These are phyloP conservation scores for Mantis religiosa DNA, from an alignment of 2,888 invertebrate species.

Conservation along the genomic window DNA sequence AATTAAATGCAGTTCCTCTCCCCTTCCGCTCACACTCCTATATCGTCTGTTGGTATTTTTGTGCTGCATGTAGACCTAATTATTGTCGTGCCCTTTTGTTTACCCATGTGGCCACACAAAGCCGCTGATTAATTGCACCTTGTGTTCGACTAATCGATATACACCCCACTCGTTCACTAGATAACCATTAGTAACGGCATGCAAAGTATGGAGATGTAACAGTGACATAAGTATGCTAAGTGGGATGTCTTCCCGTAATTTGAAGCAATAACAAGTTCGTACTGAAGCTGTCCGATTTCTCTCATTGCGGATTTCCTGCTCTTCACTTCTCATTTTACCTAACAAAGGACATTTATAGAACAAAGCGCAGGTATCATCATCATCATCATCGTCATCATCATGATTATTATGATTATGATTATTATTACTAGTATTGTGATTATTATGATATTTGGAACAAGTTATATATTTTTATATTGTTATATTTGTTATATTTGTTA, in stretches of 20 bases:
- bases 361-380: too few relatives aligned
- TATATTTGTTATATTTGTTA: too few relatives aligned
- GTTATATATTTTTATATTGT: too few relatives aligned
- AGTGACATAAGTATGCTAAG: neutral
- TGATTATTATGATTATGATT: too few relatives aligned
- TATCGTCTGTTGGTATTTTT: neutral
- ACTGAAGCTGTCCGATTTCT: too few relatives aligned
- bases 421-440: too few relatives aligned
- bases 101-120: conserved; percentile 9
- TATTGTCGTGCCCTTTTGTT: conserved; percentile 9
- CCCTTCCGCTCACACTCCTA: neutral
- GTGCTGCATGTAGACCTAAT: neutral
- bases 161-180: conserved; percentile 15
- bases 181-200: conserved; percentile 14
- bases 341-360: too few relatives aligned
- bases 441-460: too few relatives aligned
- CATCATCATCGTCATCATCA: too few relatives aligned
- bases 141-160: conserved; percentile 17
- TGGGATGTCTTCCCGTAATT: neutral
- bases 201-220: neutral
- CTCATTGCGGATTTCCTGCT: too few relatives aligned
- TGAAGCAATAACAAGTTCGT: neutral
- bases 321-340: too few relatives aligned
- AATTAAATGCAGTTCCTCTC: neutral
- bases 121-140: conserved; percentile 15